These are phyloP conservation scores for Ditylenchus dipsaci DNA, from an alignment of 1,140 invertebrate genomes.

Conservation along the genomic window DNA sequence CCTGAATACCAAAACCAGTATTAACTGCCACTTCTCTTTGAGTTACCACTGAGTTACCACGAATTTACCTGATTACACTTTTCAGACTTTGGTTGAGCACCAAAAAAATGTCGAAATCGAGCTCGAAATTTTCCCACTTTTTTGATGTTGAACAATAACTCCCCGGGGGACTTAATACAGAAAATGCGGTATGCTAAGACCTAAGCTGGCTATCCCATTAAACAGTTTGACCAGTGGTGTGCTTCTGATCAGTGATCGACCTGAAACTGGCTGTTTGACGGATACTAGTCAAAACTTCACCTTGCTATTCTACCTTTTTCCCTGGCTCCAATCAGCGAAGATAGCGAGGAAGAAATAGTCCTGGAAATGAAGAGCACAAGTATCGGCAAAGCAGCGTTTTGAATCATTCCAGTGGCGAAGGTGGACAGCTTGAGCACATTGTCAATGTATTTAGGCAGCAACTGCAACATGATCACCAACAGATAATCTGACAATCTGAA, in stretches of 20 bases:
- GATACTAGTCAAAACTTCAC: conserved; percentile 3
- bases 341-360: conserved; percentile 54
- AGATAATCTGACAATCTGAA: conserved; percentile 57
- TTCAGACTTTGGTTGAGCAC: no score
- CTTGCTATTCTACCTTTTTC: no score
- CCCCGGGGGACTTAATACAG: no score
- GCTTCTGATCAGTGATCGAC: conserved; percentile 13
- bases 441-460: conserved; percentile 53
- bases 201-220: conserved; percentile 53
- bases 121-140: no score
- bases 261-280: no score
- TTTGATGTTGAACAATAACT: no score
- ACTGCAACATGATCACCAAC: conserved; percentile 56
- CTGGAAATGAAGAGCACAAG: conserved; percentile 53
- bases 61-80: no score
- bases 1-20: no score
- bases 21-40: no score
- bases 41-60: no score
- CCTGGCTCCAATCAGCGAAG: conserved; percentile 51
- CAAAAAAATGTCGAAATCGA: no score
- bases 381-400: conserved; percentile 54
- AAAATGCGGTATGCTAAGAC: no score
- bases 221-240: conserved; percentile 51
- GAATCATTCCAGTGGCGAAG: conserved; percentile 50
- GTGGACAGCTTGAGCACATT: conserved; percentile 47